Conservation (phyloP, 2,888 invertebrate genomes). For the Siphlonurus alternatus region DNA sequence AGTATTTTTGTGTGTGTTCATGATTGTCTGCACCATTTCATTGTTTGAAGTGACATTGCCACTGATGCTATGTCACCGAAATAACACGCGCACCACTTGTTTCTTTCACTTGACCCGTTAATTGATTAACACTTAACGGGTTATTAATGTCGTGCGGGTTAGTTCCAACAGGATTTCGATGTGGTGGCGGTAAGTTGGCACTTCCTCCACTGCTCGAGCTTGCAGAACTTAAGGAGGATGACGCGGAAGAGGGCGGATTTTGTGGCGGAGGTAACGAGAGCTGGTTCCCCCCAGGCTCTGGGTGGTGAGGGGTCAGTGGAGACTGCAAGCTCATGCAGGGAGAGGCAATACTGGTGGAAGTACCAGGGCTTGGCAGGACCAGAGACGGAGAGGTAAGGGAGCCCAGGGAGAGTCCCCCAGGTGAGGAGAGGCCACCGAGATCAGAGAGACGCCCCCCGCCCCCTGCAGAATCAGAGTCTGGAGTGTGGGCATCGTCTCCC, state of each 20-base stretch:
- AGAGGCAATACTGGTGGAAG: slow-evolving; percentile 37
- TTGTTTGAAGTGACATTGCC: background rate
- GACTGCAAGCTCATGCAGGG: slow-evolving; percentile 34
- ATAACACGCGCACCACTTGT: background rate
- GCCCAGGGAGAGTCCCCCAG: slow-evolving; percentile 46
- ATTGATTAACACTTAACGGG: slow-evolving; percentile 77
- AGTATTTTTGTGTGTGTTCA: background rate
- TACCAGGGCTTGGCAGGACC: slow-evolving; percentile 52
- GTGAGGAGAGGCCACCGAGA: slow-evolving; percentile 27
- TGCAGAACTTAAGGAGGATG: slow-evolving; percentile 31
- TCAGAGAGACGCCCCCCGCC: slow-evolving; percentile 5
- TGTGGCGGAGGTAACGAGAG: slow-evolving; percentile 25
- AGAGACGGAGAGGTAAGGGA: slow-evolving; percentile 52
- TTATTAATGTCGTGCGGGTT: slow-evolving; percentile 86
- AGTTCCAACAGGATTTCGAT: slow-evolving; percentile 71
- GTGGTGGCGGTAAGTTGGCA: slow-evolving; percentile 24
- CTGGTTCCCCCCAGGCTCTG: slow-evolving; percentile 17
- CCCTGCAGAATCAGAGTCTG: slow-evolving; percentile 39
- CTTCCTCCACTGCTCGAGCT: slow-evolving; percentile 17
- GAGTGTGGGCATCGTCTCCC: slow-evolving; percentile 47
- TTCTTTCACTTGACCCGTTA: slow-evolving; percentile 45
- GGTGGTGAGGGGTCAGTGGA: slow-evolving; percentile 28
- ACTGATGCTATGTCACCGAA: background rate
- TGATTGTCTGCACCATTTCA: background rate
- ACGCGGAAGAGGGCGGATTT: slow-evolving; percentile 25